Base-by-base conservation (phyloP, 2,797 vertebrate species). In the Cheirogaleus major region DNA sequence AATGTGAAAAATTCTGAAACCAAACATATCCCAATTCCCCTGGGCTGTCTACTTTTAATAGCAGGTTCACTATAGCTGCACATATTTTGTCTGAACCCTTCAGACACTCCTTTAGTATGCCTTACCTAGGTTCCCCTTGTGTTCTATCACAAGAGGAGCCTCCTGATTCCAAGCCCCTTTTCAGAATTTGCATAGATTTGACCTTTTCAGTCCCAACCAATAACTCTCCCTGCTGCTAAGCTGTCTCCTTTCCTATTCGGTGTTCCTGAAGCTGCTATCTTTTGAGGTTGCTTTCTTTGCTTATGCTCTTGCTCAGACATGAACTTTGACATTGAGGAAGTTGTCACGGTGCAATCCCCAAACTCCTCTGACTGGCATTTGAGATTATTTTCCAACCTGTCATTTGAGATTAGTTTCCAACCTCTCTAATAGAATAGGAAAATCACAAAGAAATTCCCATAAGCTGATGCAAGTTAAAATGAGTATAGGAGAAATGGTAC, bases 41-140 rank as follows among this genome's bases (percentile, higher is more conserved):
- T 86, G 45, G 32, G 83, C 38, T 87, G 41, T 38, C 67, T 96
- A 81, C 82, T 96, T 95, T 94, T 83, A 95, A 83, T 63, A 96
- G 43, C 22, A 12, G 32, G 30, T 65, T 90, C 55, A 84, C 69
- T 95, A 76, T 79, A 93, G 69, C 50, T 92, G 32, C 63, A 75
- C 45, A 86, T 48, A 48, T 83, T 95, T 87, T 96, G 83, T 91
- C 38, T 87, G 81, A 86, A 81, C 17, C 20, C 75, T 93, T 92
- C 55, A 92, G 87, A 61, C 12, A 89, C 45, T 95, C 20, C 38
- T 84, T 75, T 73, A 70, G 38, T n/a, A 20, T 73, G 48, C 32
- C n/a, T 96, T 89, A 92, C 69, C 85, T 85, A 84, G 73, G 35
- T 89, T 91, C 91, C 52, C 14, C 15, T 82, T 41, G 38, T 32